These are phyloP conservation scores for Cirrhinus molitorella DNA, from an alignment of 2,797 vertebrate species.

Conservation along the genomic window DNA sequence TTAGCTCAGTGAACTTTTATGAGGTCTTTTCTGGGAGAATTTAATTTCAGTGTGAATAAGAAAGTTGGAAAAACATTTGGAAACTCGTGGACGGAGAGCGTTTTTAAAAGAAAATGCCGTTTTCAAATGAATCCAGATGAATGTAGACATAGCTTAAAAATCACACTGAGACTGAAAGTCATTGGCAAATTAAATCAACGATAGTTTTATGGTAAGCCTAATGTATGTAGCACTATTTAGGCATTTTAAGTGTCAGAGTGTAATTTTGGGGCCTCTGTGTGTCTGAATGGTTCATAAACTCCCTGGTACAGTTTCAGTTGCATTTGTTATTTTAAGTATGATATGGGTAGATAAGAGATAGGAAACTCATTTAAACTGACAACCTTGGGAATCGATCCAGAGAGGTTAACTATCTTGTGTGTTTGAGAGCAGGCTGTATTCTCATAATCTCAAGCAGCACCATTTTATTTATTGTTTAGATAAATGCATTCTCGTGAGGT, in stretches of 20 bases:
- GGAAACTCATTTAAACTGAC: neutral
- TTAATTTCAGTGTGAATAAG: no score
- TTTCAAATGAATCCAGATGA: no score
- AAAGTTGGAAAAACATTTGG: no score
- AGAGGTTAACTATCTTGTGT: slow-evolving; percentile 17
- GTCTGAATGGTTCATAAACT: neutral
- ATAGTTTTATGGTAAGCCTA: neutral
- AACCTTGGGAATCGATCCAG: neutral
- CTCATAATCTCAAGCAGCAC: slow-evolving; percentile 10
- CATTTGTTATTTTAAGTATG: neutral
- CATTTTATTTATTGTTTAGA: slow-evolving; percentile 25
- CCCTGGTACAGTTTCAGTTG: neutral
- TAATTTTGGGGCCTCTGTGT: neutral
- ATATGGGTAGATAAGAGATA: neutral
- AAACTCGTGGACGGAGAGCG: no score
- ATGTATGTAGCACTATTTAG: neutral
- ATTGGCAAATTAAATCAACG: neutral
- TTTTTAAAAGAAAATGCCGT: no score
- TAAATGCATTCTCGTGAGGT: slow-evolving; percentile 25
- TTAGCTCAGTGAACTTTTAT: no score
- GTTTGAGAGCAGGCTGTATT: slow-evolving; percentile 20
- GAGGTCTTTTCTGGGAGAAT: no score
- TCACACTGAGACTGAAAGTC: neutral
- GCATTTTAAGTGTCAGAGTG: neutral
- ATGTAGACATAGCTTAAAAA: no score